Conservation (phyloP, 1,140 invertebrate species). For the Heliconius himera region DNA sequence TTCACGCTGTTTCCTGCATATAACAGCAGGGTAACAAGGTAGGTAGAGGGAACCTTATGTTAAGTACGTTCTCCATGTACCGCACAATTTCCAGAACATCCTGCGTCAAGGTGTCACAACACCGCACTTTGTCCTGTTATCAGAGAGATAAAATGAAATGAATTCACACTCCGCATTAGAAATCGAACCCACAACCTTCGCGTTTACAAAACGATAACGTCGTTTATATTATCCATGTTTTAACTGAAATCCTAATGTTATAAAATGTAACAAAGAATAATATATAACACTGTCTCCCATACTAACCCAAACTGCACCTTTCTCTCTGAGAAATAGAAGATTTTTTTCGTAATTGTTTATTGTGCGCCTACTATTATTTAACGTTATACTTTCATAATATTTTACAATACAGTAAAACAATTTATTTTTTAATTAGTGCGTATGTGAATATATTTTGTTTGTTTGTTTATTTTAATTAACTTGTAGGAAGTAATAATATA, state of each 20-base stretch:
- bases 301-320: constrained; percentile 15
- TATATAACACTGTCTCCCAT: constrained; percentile 2
- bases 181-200: no score
- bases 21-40: no score
- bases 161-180: no score
- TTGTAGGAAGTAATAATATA: no score
- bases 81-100: no score
- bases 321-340: constrained; percentile 22
- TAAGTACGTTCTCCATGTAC: no score
- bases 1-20: no score
- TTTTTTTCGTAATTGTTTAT: constrained; percentile 22
- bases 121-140: no score
- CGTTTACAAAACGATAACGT: not conserved
- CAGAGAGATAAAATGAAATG: no score
- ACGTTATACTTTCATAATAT: not conserved
- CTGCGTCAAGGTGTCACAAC: no score
- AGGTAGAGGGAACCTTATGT: no score
- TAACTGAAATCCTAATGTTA: not conserved
- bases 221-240: not conserved
- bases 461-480: not conserved
- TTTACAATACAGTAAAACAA: not conserved
- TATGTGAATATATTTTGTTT: constrained; percentile 1
- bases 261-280: constrained; percentile 8
- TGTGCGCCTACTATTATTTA: constrained; percentile 17
- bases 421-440: not conserved